Percentiles rank a stretch among this genome's conserved stretches.
phyloP scores from a whole-genome alignment of 1,140 invertebrate genomes.

The Calephelis nemesis region DNA sequence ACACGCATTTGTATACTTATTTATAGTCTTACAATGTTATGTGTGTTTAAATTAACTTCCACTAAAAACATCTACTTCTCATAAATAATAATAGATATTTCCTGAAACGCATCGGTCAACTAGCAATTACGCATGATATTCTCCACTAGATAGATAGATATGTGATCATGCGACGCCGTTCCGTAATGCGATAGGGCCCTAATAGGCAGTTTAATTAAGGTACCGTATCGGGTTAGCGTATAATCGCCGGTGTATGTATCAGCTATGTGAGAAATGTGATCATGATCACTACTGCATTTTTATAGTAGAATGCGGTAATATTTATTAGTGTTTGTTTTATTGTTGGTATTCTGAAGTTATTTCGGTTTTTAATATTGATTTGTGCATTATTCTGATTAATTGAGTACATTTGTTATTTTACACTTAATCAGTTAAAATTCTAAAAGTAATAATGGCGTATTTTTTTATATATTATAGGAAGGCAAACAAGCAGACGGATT shows the following conservation, averaged over 20 bases:
- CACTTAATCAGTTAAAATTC: no score
- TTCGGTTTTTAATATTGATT: not conserved
- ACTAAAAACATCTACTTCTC: no score
- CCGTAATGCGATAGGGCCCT: constrained; percentile 12
- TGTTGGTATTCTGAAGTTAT: not conserved
- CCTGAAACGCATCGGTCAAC: not conserved
- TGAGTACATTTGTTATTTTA: no score
- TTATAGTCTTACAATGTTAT: no score
- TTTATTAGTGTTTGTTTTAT: constrained; percentile 3
- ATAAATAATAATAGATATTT: no score
- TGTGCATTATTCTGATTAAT: not conserved
- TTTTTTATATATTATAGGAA: no score
- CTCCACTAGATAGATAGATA: not conserved
- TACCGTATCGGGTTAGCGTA: constrained; percentile 14
- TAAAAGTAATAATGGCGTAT: no score
- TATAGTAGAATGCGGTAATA: not conserved
- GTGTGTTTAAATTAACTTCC: no score
- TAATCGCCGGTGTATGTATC: constrained; percentile 10
- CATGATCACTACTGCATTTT: not conserved
- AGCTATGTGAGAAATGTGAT: constrained; percentile 4
- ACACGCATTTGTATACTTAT: no score
- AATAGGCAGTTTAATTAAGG: constrained; percentile 14
- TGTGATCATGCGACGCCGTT: not conserved
- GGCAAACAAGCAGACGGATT: no score
- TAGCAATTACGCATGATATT: not conserved